Evolutionary conservation across 2,888 invertebrate genomes (phyloP).

Genomic region (Mantis religiosa): DNA sequence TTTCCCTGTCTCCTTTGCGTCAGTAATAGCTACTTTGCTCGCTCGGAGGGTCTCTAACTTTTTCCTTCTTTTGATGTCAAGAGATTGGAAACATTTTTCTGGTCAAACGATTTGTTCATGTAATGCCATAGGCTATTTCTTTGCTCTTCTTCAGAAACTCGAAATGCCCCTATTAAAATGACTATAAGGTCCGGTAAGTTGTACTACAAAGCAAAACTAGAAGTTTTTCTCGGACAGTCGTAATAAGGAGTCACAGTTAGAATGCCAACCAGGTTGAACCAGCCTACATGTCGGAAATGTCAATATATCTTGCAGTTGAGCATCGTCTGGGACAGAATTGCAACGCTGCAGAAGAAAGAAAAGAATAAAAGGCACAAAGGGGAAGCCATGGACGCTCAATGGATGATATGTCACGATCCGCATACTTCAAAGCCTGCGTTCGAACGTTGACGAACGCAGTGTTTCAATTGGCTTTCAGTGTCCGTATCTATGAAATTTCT

Average conservation of each 20-base stretch:
- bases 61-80: conserved; percentile 5
- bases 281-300: neutral
- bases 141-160: neutral
- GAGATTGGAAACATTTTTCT: conserved; percentile 25
- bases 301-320: neutral
- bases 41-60: neutral
- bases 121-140: conserved; percentile 15
- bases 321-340: neutral
- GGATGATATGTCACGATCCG: neutral
- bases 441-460: neutral
- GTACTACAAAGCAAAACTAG: conserved; percentile 2
- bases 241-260: conserved; percentile 6
- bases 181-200: neutral
- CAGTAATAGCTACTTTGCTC: neutral
- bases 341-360: neutral
- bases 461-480: too few relatives aligned
- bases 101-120: conserved; percentile 27
- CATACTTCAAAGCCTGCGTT: neutral
- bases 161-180: conserved; percentile 8
- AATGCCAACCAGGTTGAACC: neutral
- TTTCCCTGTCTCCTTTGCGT: neutral
- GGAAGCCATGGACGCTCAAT: neutral
- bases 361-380: neutral
- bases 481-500: too few relatives aligned
- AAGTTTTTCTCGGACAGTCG: neutral